A percentile compares a stretch with the other conserved stretches of the same genome.
Evolutionary conservation across 2,888 invertebrate genomes (phyloP).

Genomic region (Achlya flavicornis): DNA sequence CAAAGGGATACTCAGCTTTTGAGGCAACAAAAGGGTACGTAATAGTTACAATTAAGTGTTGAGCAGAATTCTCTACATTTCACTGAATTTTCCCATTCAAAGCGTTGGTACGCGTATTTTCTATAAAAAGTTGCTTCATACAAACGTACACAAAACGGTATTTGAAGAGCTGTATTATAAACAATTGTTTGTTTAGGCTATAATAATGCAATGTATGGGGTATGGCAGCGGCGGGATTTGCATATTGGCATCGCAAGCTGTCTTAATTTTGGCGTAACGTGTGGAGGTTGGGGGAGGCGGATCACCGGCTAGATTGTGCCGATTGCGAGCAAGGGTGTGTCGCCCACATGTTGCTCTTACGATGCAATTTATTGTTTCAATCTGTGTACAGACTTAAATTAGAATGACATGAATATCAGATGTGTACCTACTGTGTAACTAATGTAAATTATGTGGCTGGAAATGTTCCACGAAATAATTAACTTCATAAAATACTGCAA

Average conservation of each 20-base stretch:
- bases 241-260: constrained; percentile 78
- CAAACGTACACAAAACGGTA: constrained; percentile 3
- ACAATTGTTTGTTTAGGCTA: constrained; percentile 11
- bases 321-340: constrained; percentile 39
- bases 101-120: background rate
- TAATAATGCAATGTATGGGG: constrained; percentile 7
- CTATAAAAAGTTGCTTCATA: background rate
- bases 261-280: constrained; percentile 78
- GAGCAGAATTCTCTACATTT: constrained; percentile 26
- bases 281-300: constrained; percentile 43
- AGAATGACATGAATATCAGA: constrained; percentile 57
- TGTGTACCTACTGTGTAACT: constrained; percentile 34
- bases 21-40: constrained; percentile 52
- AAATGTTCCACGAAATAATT: background rate
- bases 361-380: constrained; percentile 77
- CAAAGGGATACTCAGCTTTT: constrained; percentile 66
- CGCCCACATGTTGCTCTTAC: constrained; percentile 69
- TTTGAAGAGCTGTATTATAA: constrained; percentile 10
- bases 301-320: constrained; percentile 37
- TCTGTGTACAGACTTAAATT: constrained; percentile 56
- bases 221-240: constrained; percentile 52
- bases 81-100: constrained; percentile 18
- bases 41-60: constrained; percentile 51
- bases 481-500: too few relatives aligned
- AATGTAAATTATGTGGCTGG: constrained; percentile 28